These are phyloP conservation scores for Diachrysia chrysitis DNA, from an alignment of 2,888 invertebrate genomes.

Conservation along the genomic window DNA sequence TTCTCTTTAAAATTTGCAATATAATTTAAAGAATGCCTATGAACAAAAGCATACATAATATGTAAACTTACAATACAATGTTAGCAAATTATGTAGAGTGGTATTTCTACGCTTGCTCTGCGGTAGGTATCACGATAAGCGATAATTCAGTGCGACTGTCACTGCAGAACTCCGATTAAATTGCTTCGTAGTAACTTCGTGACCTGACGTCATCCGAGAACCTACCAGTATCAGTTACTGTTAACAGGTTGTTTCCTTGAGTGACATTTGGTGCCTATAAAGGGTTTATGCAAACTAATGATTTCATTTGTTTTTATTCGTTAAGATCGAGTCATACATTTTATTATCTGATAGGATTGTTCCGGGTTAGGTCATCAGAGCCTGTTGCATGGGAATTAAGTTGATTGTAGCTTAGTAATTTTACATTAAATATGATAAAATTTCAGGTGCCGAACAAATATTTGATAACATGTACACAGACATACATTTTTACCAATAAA, in stretches of 20 bases:
- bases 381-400: background rate
- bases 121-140: constrained; percentile 31
- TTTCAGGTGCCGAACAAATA: too few relatives aligned
- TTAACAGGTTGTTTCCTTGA: constrained; percentile 21
- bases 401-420: background rate
- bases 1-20: background rate
- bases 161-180: constrained; percentile 75
- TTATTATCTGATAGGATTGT: constrained; percentile 2
- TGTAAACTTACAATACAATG: background rate
- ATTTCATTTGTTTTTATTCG: constrained; percentile 16
- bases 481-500: too few relatives aligned
- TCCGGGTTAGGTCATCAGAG: constrained; percentile 5
- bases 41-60: background rate
- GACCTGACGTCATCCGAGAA: constrained; percentile 76
- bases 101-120: constrained; percentile 8
- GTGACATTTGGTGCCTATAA: constrained; percentile 35
- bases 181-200: constrained; percentile 74
- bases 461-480: too few relatives aligned
- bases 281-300: constrained; percentile 19
- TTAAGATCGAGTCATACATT: background rate
- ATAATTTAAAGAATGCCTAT: background rate
- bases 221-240: constrained; percentile 15
- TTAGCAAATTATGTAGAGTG: background rate
- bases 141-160: constrained; percentile 75
- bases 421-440: too few relatives aligned